These are phyloP conservation scores for Lithophane socia DNA, from an alignment of 2,888 invertebrate genomes.

Conservation along the genomic window DNA sequence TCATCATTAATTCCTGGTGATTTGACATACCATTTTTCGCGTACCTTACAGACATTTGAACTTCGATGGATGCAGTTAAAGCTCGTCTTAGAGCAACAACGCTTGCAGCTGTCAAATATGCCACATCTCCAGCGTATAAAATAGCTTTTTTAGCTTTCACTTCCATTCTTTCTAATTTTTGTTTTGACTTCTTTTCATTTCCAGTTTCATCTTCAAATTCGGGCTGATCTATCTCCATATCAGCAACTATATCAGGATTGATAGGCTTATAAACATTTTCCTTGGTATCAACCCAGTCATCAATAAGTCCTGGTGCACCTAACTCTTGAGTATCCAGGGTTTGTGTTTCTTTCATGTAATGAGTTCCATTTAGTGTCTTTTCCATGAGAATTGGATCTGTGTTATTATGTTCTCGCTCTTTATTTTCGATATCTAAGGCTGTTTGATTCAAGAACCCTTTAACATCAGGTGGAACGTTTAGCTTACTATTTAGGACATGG, in stretches of 20 bases:
- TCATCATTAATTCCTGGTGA: conserved; percentile 88
- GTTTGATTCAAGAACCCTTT: conserved; percentile 88
- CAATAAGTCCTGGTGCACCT: conserved; percentile 77
- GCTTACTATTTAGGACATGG: conserved; percentile 73
- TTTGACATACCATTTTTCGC: conserved; percentile 87
- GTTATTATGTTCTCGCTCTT: conserved; percentile 70
- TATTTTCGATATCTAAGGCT: conserved; percentile 81
- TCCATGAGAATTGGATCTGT: conserved; percentile 80
- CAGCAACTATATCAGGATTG: conserved; percentile 82
- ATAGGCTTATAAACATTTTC: conserved; percentile 78
- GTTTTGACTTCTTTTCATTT: conserved; percentile 82
- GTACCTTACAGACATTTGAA: conserved; percentile 86
- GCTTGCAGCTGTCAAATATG: conserved; percentile 87
- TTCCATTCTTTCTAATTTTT: conserved; percentile 83
- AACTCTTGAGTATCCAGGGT: conserved; percentile 78
- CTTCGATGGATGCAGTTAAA: conserved; percentile 87
- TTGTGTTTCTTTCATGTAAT: conserved; percentile 73
- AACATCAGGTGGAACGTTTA: conserved; percentile 35
- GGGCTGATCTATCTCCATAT: conserved; percentile 84
- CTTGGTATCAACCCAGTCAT: conserved; percentile 83
- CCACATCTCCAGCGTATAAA: conserved; percentile 87
- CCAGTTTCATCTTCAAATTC: conserved; percentile 79
- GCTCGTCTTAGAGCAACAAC: conserved; percentile 87
- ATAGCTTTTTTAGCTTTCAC: conserved; percentile 88
- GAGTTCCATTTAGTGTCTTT: conserved; percentile 78